Conservation (phyloP, 2,797 vertebrate species). For the Astyanax mexicanus region DNA sequence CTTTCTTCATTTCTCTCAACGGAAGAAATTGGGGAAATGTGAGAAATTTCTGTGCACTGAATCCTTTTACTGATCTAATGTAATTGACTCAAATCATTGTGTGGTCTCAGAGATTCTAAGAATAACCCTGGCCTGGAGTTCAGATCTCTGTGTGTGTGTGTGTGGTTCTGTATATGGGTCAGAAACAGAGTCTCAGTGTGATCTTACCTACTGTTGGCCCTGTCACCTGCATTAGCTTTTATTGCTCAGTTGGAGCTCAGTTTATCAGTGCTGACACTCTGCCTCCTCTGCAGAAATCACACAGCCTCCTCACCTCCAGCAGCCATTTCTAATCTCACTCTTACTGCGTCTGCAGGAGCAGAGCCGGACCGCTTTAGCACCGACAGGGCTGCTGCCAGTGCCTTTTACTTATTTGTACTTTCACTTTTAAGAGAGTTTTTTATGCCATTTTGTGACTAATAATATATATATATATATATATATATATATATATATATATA, state of each 20-base stretch:
- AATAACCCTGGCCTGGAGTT: background rate
- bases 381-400: background rate
- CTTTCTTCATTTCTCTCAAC: too few species aligned
- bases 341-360: background rate
- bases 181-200: background rate
- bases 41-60: too few species aligned
- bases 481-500: too few species aligned
- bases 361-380: background rate
- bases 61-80: too few species aligned
- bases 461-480: too few species aligned
- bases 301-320: background rate
- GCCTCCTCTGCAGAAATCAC: constrained; percentile 16
- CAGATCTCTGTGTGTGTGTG: background rate
- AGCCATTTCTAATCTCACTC: background rate
- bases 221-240: background rate
- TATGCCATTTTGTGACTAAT: too few species aligned
- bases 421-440: too few species aligned
- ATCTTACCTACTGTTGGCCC: background rate
- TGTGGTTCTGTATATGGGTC: background rate
- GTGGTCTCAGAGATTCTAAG: background rate
- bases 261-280: constrained; percentile 17
- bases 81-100: background rate
- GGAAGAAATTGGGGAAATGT: too few species aligned
- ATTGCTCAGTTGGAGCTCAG: constrained; percentile 9
- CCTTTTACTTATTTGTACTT: too few species aligned